Percentiles rank a stretch among this genome's conserved stretches.
Conservation (phyloP, 1,140 invertebrate species). For the Neodiprion virginianus region DNA sequence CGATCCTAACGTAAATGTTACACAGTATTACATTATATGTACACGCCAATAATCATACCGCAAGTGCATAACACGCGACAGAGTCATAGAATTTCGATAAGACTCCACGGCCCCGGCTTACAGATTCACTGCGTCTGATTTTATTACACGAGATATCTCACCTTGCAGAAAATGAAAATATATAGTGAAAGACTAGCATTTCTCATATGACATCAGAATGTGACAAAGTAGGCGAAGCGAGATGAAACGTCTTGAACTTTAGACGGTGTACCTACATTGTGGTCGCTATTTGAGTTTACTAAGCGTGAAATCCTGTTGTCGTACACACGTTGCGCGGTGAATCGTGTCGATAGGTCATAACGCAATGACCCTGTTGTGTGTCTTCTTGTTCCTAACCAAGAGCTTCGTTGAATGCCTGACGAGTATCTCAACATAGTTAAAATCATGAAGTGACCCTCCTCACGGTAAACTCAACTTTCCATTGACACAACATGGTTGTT, state of each 20-base stretch:
- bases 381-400: not conserved
- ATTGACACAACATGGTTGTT: not conserved
- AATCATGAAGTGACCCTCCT: not conserved
- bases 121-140: no score
- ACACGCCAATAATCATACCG: no score
- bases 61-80: no score
- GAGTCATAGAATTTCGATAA: no score
- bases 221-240: not conserved
- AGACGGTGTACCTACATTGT: not conserved
- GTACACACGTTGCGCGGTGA: not conserved
- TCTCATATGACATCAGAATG: no score
- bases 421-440: not conserved
- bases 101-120: no score
- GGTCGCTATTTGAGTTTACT: not conserved
- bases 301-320: not conserved
- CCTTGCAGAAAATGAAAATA: no score
- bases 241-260: not conserved
- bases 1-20: no score
- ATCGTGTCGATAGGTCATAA: not conserved
- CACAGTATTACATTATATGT: no score
- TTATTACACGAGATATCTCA: no score
- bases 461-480: not conserved
- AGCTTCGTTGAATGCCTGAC: not conserved
- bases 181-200: no score
- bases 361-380: not conserved